phyloP scores from a whole-genome alignment of 2,113 vertebrate species.

The Emydura subglobosa region DNA sequence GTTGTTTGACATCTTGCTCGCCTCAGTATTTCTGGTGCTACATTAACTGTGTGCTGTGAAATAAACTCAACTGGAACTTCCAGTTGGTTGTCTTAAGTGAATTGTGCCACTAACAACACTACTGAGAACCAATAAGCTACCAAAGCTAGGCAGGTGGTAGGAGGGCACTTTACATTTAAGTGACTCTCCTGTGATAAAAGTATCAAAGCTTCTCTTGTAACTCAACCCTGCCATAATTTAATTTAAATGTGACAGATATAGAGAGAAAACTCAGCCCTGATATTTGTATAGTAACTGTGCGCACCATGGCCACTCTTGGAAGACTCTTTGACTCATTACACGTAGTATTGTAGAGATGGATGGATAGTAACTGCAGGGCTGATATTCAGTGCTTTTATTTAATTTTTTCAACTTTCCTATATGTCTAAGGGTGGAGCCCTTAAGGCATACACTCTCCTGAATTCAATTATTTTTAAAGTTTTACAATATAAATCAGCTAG shows the following conservation, averaged over 20 bases:
- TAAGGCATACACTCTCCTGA: background rate
- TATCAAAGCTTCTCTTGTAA: background rate
- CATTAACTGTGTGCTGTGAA: background rate
- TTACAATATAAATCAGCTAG: rapidly evolving
- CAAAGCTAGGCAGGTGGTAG: background rate
- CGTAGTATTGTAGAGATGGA: background rate
- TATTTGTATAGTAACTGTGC: background rate
- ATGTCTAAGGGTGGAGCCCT: rapidly evolving
- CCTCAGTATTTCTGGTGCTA: rapidly evolving
- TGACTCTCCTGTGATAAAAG: background rate
- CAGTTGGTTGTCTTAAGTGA: rapidly evolving
- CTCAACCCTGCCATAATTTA: background rate
- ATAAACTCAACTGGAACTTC: rapidly evolving
- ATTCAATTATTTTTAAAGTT: background rate
- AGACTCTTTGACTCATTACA: rapidly evolving
- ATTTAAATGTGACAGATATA: background rate
- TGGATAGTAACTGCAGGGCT: background rate
- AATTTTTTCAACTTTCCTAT: background rate
- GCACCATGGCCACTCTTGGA: background rate
- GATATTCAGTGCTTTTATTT: background rate
- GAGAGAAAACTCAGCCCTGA: rapidly evolving
- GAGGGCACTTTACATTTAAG: rapidly evolving
- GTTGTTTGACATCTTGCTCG: background rate
- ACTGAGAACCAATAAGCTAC: rapidly evolving
- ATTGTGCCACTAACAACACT: rapidly evolving